These are phyloP conservation scores for Capreolus pygargus DNA, from an alignment of 2,113 vertebrate genomes.

Conservation along the genomic window DNA sequence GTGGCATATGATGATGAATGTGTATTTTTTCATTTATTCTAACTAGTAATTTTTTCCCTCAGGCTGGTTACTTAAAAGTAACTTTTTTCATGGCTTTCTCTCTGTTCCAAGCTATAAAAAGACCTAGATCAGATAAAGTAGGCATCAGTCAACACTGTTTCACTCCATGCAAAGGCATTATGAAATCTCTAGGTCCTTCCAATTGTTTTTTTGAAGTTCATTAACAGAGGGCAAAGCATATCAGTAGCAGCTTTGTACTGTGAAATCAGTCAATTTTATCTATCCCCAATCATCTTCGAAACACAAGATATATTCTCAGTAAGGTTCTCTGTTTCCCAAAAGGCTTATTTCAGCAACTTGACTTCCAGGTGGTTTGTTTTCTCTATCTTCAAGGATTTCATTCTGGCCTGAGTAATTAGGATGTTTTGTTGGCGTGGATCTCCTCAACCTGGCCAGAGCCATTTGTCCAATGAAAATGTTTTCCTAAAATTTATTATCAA, in stretches of 20 bases:
- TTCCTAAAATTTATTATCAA: conserved; percentile 19
- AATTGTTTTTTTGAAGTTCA: background rate
- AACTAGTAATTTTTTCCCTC: background rate
- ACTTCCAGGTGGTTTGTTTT: background rate
- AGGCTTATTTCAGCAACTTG: conserved; percentile 1
- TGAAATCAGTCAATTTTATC: background rate
- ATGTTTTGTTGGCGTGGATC: background rate
- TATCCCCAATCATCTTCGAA: background rate
- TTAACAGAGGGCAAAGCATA: background rate
- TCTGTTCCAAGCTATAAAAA: background rate
- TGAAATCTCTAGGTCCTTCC: background rate
- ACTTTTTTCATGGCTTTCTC: background rate
- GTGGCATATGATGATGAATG: background rate
- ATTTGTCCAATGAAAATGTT: conserved; percentile 1
- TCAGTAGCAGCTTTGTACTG: background rate
- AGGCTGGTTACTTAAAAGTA: conserved; percentile 15
- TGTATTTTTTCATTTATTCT: background rate
- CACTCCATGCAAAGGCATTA: background rate
- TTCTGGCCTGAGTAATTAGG: background rate
- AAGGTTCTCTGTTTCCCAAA: background rate
- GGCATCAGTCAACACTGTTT: background rate
- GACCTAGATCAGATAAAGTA: background rate
- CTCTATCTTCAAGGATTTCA: background rate
- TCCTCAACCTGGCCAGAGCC: background rate
- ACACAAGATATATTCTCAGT: background rate